phyloP scores from a whole-genome alignment of 2,113 vertebrate species.

The Phainopepla nitens region DNA sequence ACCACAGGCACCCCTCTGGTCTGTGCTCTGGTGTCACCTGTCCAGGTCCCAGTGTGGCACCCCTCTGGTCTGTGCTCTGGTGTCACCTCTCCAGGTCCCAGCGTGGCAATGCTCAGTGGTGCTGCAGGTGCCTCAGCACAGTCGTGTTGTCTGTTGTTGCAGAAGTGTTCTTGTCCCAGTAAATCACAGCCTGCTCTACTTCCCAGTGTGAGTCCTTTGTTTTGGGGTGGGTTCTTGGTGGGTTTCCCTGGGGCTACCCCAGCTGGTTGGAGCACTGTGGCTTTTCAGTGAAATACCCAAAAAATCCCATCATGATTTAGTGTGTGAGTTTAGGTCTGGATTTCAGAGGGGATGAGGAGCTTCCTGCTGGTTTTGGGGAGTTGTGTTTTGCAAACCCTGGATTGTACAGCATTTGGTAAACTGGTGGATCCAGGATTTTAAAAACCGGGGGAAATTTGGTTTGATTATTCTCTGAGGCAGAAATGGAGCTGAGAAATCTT shows the following conservation, averaged over 20 bases:
- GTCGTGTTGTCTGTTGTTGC: not conserved
- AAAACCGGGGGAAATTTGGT: fast-evolving
- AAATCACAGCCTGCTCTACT: conserved; percentile 15
- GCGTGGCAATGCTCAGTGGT: fast-evolving
- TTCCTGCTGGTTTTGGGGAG: not conserved
- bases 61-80: too few relatives aligned
- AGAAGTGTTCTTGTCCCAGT: not conserved
- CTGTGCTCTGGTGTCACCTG: too few relatives aligned
- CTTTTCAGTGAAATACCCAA: not conserved
- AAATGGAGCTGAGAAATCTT: not conserved
- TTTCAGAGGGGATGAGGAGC: not conserved
- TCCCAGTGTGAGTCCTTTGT: not conserved
- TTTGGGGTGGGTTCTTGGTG: not conserved
- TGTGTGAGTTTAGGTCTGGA: not conserved
- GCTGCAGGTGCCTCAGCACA: not conserved
- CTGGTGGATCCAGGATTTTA: not conserved
- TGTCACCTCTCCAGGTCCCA: too few relatives aligned
- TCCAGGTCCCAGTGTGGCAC: too few relatives aligned
- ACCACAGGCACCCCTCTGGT: too few relatives aligned
- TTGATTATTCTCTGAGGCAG: not conserved
- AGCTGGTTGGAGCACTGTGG: not conserved
- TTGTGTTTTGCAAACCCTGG: not conserved
- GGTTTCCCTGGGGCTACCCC: not conserved
- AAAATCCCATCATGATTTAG: not conserved
- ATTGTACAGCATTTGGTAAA: not conserved